phyloP scores from a whole-genome alignment of 2,797 vertebrate genomes.

The Anas georgica region DNA sequence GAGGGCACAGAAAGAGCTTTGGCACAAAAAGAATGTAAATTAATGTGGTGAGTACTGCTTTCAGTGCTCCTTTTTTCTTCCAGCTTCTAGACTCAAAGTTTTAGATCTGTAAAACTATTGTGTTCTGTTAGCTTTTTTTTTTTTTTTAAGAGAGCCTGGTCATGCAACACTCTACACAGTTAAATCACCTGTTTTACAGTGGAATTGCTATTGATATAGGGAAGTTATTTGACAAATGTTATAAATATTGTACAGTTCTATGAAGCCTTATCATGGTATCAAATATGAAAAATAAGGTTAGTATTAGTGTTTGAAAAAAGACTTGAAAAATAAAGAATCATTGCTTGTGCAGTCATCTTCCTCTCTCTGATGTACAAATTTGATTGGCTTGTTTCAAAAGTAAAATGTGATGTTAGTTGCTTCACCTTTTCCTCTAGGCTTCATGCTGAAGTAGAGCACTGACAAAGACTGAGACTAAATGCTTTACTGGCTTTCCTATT shows the following conservation, averaged over 20 bases:
- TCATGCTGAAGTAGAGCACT: background rate
- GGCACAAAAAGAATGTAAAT: background rate
- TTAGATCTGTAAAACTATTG: background rate
- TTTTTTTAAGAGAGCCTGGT: background rate
- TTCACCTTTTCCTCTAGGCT: background rate
- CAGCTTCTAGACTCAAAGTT: background rate
- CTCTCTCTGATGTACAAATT: background rate
- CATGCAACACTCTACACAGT: background rate
- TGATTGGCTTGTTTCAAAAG: background rate
- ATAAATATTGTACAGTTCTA: conserved; percentile 25
- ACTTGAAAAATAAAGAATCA: background rate
- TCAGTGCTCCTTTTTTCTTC: conserved; percentile 9
- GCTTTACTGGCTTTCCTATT: conserved; percentile 16
- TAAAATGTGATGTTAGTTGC: background rate
- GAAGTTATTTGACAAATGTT: background rate
- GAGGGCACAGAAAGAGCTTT: background rate
- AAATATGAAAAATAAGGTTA: conserved; percentile 8
- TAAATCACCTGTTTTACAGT: background rate
- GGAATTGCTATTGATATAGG: background rate
- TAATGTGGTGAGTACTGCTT: background rate
- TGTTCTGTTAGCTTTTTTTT: background rate
- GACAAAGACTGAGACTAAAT: conserved; percentile 15
- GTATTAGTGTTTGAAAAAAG: conserved; percentile 13
- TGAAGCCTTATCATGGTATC: conserved; percentile 37
- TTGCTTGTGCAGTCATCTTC: conserved; percentile 12